phyloP scores from a whole-genome alignment of 2,888 invertebrate species.

The Hemithea aestivaria region DNA sequence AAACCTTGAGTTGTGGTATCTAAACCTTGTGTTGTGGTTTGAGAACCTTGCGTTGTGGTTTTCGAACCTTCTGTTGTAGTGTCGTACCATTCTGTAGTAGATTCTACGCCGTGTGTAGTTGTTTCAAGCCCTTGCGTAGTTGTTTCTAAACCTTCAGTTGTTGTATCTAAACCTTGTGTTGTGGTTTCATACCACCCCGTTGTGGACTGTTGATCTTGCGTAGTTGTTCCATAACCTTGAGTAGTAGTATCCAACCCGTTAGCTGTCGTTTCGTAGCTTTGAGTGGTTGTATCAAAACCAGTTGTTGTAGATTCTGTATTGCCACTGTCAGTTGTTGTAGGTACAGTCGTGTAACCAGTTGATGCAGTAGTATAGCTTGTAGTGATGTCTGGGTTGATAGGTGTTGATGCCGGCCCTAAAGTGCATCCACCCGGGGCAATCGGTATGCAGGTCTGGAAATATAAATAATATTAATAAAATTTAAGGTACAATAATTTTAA shows the following conservation, averaged over 20 bases:
- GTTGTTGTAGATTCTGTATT: constrained; percentile 1
- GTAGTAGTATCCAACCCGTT: background rate
- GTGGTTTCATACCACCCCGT: no score
- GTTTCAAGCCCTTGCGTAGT: no score
- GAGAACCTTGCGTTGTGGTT: background rate
- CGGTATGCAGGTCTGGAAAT: constrained; percentile 6
- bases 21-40: constrained; percentile 1
- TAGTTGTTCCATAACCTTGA: no score
- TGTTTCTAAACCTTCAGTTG: no score
- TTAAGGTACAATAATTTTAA: no score
- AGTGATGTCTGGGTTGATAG: no score
- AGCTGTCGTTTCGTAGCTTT: background rate
- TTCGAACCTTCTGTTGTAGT: no score
- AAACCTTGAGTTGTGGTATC: constrained; percentile 5
- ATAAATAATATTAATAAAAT: no score
- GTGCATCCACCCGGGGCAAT: constrained; percentile 12
- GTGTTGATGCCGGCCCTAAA: background rate
- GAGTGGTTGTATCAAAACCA: background rate
- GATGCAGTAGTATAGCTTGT: constrained; percentile 2
- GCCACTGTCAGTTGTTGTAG: background rate
- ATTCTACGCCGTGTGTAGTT: background rate
- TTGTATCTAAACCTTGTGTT: no score
- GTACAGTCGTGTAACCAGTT: background rate
- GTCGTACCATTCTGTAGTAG: constrained; percentile 3
- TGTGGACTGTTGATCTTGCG: no score